Evolutionary conservation across 2,888 invertebrate species (phyloP), one percentile per base, ranked within the genome.

Genomic region (Nomada goodeniana): DNA sequence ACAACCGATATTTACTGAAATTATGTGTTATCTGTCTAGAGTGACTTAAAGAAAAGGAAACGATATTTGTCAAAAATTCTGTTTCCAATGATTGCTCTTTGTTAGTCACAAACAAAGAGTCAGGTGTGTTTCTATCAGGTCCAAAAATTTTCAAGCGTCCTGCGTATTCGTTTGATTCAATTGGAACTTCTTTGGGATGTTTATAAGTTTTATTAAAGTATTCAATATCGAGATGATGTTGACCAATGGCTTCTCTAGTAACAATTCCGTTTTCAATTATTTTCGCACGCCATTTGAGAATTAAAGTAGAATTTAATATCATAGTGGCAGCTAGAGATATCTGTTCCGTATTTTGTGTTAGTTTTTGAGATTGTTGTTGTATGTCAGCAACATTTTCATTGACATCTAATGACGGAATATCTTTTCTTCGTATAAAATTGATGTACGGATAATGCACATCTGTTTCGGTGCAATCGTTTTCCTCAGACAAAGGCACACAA

Each of bases 171-270:
- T 82, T 88, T 15, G 90, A 90, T 42, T 93, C 91, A 2, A 91
- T 84, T 68, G 93, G 93, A 71, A 88, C 91, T 55, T 94, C 90
- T 44, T 91, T 90, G 36, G 94, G 94, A 70, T 95, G 95, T 65
- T 95, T 95, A 80, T 95, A 93, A 26, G 94, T 93, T 90, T 95
- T 94, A 84, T 95, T 95, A 79, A 96, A 94, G 87, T 95, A 95
- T 79, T 96, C 95, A 77, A 97, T 91, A 90, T 96, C 96, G 23
- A 96, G 92, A 89, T 96, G 96, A 90, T 96, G 96, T 89, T 97
- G 97, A 0, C 97, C 97, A 68, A 96, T 93, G 13, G 96, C 95
- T 9, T 94, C 94, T 76, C 95, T 94, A 59, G 95, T 95, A 52
- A 94, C 92, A 50, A 94, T 95, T 11, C 94, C 94, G 85, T 94